Conservation (phyloP, 1,140 invertebrate genomes). For the Heliconius melpomene region DNA sequence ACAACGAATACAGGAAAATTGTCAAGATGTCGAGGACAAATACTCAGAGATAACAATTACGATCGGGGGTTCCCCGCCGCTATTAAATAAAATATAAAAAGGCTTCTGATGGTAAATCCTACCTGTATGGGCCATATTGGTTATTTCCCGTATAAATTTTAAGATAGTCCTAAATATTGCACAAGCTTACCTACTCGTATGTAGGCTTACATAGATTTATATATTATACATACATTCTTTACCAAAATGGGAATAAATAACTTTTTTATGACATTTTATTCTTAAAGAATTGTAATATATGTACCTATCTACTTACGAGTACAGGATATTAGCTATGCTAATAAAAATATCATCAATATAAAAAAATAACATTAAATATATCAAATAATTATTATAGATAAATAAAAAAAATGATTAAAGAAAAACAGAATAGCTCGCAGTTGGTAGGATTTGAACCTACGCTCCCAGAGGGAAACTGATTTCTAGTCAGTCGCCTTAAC, state of each 20-base stretch:
- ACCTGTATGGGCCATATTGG: no score
- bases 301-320: no score
- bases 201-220: no score
- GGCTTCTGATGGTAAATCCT: background rate
- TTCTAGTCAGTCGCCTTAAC: constrained; percentile 94
- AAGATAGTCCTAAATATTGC: no score
- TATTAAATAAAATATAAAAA: background rate
- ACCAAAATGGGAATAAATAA: no score
- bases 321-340: no score
- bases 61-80: background rate
- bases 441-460: constrained; percentile 84
- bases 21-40: background rate
- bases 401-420: background rate
- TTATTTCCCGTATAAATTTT: no score
- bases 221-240: no score
- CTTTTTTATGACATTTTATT: no score
- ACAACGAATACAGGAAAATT: constrained; percentile 3
- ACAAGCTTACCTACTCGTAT: no score
- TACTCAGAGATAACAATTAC: background rate
- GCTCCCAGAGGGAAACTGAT: constrained; percentile 93
- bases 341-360: background rate
- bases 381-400: background rate
- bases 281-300: no score
- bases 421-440: background rate
- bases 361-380: background rate